Evolutionary conservation across 2,113 vertebrate species (phyloP).

Genomic region (Dicaeum eximium): DNA sequence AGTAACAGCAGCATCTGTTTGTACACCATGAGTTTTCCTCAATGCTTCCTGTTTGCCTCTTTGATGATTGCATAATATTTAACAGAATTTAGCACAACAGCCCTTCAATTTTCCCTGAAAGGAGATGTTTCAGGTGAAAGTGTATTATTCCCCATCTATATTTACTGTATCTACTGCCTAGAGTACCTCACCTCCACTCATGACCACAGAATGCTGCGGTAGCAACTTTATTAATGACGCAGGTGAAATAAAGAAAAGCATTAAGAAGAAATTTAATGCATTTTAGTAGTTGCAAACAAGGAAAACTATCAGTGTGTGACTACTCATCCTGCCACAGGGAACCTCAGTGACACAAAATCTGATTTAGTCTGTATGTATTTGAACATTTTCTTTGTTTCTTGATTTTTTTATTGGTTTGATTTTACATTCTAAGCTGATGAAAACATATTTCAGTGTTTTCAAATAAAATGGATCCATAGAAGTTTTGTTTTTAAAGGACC

Average conservation of each 20-base stretch:
- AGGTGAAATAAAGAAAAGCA: background rate
- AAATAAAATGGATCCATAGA: background rate
- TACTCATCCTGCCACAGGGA: background rate
- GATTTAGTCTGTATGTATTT: background rate
- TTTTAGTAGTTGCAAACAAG: background rate
- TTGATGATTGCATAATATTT: background rate
- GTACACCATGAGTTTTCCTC: background rate
- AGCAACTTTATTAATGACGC: background rate
- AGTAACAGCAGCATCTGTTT: background rate
- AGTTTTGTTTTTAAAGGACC: background rate
- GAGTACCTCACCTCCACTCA: background rate
- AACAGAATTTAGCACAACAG: background rate
- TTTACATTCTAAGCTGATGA: background rate
- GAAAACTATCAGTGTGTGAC: background rate
- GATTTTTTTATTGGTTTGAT: background rate
- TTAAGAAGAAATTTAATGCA: background rate
- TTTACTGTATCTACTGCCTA: background rate
- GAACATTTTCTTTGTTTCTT: background rate
- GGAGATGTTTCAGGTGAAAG: background rate
- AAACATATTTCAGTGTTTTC: background rate
- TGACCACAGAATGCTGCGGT: background rate
- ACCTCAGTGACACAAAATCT: background rate
- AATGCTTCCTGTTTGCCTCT: background rate
- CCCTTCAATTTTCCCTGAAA: background rate
- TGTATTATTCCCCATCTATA: background rate